These are phyloP conservation scores for Cancer borealis DNA, from an alignment of 2,888 invertebrate genomes.

Conservation along the genomic window DNA sequence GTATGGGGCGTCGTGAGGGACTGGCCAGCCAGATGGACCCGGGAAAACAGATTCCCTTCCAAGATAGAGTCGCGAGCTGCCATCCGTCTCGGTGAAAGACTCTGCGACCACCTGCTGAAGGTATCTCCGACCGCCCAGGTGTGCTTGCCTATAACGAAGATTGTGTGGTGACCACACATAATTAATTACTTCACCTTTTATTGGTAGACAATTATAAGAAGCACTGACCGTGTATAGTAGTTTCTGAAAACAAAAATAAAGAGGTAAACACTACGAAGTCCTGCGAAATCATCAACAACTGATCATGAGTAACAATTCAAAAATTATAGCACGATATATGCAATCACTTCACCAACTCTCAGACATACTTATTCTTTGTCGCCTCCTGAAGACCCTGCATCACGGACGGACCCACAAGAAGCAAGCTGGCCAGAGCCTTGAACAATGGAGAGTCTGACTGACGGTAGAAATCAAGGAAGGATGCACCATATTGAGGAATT, in stretches of 20 bases:
- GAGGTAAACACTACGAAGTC: no score
- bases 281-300: no score
- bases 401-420: constrained; percentile 24
- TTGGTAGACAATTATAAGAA: no score
- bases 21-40: constrained; percentile 58
- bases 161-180: no score
- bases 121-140: constrained; percentile 52
- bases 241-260: no score
- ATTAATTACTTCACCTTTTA: no score
- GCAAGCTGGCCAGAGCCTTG: constrained; percentile 25
- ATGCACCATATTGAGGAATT: constrained; percentile 42
- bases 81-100: constrained; percentile 56
- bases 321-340: no score
- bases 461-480: constrained; percentile 18
- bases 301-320: no score
- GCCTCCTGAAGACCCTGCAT: constrained; percentile 41
- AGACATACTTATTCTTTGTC: no score
- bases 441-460: constrained; percentile 50
- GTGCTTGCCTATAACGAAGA: constrained; percentile 32
- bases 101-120: constrained; percentile 51
- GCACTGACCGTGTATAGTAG: no score
- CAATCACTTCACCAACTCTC: no score
- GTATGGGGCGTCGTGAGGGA: constrained; percentile 69
- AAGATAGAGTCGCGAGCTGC: constrained; percentile 57
- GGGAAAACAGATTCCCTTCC: constrained; percentile 56